Evolutionary conservation across 2,797 vertebrate species (phyloP).

Genomic region (Sparus aurata): DNA sequence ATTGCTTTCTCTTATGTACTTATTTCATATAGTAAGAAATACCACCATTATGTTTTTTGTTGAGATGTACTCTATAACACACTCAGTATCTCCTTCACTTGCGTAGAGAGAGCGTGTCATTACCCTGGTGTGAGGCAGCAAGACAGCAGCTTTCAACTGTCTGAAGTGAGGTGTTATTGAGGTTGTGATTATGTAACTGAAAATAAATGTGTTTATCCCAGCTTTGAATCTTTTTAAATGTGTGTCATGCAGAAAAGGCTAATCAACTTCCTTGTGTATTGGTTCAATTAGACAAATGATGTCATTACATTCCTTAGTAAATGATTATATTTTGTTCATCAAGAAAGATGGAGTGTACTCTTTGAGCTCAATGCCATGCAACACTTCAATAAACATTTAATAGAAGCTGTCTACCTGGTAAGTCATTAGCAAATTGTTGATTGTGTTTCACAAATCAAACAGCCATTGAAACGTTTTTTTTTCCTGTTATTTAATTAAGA

Average conservation of each 20-base stretch:
- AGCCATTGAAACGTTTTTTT: constrained; percentile 39
- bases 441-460: constrained; percentile 32
- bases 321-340: neutral
- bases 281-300: neutral
- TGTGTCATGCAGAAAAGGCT: neutral
- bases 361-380: neutral
- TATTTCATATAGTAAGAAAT: constrained; percentile 45
- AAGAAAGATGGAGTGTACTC: neutral
- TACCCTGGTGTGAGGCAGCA: constrained; percentile 5
- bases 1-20: constrained; percentile 38
- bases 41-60: constrained; percentile 42
- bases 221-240: neutral
- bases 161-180: constrained; percentile 30
- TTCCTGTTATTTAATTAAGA: constrained; percentile 81
- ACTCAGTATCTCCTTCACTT: constrained; percentile 31
- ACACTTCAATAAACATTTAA: neutral
- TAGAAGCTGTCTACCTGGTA: neutral
- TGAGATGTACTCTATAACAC: constrained; percentile 38
- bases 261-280: neutral
- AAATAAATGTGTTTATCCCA: constrained; percentile 73
- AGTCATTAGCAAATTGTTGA: neutral
- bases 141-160: neutral
- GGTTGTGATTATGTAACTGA: constrained; percentile 53
- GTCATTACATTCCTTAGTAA: neutral
- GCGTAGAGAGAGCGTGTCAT: constrained; percentile 26